Evolutionary conservation across 1,140 invertebrate genomes (phyloP).

Genomic region (Idris sp.): DNA sequence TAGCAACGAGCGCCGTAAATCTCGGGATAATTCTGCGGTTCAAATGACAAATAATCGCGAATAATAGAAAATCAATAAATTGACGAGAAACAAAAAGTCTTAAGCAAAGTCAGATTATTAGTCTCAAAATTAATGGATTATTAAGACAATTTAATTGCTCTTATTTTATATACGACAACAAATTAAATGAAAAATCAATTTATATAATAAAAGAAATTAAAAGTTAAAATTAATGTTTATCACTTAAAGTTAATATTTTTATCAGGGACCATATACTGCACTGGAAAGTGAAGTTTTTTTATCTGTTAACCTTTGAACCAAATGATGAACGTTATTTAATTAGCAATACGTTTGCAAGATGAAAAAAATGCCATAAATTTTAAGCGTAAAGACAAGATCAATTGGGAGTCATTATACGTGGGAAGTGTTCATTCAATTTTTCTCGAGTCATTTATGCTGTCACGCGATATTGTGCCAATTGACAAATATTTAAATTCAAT

Average conservation of each 20-base stretch:
- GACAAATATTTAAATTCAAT: conserved; percentile 20
- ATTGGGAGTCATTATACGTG: conserved; percentile 66
- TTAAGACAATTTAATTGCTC: too few relatives aligned
- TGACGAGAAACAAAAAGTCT: too few relatives aligned
- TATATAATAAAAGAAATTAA: too few relatives aligned
- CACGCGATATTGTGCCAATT: conserved; percentile 30
- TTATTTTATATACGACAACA: too few relatives aligned
- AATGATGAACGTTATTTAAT: conserved; percentile 14
- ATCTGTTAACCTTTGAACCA: conserved; percentile 24
- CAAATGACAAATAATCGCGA: conserved; percentile 9
- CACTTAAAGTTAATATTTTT: too few relatives aligned
- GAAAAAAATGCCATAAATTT: conserved; percentile 56
- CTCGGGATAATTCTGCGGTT: neutral
- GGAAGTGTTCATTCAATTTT: conserved; percentile 51
- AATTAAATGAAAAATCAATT: too few relatives aligned
- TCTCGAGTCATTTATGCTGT: conserved; percentile 18
- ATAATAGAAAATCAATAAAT: conserved; percentile 10
- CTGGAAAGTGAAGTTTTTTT: neutral
- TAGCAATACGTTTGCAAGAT: too few relatives aligned
- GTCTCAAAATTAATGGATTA: too few relatives aligned
- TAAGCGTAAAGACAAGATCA: conserved; percentile 50
- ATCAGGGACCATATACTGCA: too few relatives aligned
- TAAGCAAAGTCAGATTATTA: too few relatives aligned
- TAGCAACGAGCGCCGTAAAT: neutral
- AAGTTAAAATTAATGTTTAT: too few relatives aligned